Evolutionary conservation across 2,797 vertebrate genomes (phyloP), one percentile per base, ranked within the genome.

Genomic region (Geotria australis): DNA sequence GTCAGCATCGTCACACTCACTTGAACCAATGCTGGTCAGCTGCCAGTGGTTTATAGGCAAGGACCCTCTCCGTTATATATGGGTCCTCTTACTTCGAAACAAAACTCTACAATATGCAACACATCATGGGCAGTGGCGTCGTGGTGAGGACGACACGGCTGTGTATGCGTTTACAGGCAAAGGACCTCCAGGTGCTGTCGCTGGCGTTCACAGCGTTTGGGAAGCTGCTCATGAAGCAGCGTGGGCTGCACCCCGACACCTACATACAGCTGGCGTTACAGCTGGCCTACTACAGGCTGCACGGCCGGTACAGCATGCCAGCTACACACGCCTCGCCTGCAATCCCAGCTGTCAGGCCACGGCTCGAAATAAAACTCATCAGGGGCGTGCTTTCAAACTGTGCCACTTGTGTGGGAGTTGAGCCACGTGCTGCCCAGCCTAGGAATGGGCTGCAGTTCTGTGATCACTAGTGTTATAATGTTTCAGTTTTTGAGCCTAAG

Each of bases 201-300:
- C 76, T 74, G 1, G 72, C 78, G 57, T 98, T 96, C 64, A 91
- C 73, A 2, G 66, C 76, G 2, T 96, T 98, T 38, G 91, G 89
- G 62, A 98, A 98, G 76, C 59, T 64, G 1, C 66, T 74, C 48
- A 75, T 88, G 55, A 93, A 77, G 68, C 73, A 77, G 68, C 75
- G 62, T 60, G 74, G 71, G 14, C 70, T 98, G 61, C 89, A 98
- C 63, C 86, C 91, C 0, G 91, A 98, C 65, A 81, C 80, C 0
- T 96, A 91, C 66, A 66, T 96, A 59, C 91, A 98, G 65, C 74
- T 98, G 60, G 83, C 81, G 2, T 73, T 93, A 65, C 91, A 98
- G 70, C 64, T 94, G 56, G 76, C 83, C 14, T 91, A 79, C 69
- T 83, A 81, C 62, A 80, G 69, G 58, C 65, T 76, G 57, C 73